These are phyloP conservation scores for Clarias magur DNA, from an alignment of 2,113 vertebrate genomes.

Conservation along the genomic window DNA sequence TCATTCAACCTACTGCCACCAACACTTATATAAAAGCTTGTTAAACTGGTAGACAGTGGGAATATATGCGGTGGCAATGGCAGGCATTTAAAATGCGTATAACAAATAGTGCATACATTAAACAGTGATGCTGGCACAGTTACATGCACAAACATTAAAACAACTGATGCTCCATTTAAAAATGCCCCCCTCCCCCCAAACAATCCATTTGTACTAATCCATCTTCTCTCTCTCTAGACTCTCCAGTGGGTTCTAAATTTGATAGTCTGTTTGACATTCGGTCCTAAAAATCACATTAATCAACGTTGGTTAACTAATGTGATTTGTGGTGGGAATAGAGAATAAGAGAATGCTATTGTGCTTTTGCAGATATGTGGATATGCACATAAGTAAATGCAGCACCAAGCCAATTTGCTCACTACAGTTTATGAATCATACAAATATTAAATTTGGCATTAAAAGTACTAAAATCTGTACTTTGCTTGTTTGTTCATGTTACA, in stretches of 20 bases:
- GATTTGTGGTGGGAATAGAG: conserved; percentile 32
- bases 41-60: neutral
- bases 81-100: conserved; percentile 14
- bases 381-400: neutral
- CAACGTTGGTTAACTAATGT: conserved; percentile 54
- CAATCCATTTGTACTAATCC: conserved; percentile 6
- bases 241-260: conserved; percentile 61
- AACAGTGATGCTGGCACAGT: conserved; percentile 41
- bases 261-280: conserved; percentile 55
- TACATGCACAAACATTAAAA: conserved; percentile 36
- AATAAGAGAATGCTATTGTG: conserved; percentile 19
- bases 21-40: neutral
- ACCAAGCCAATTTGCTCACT: conserved; percentile 6
- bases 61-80: neutral
- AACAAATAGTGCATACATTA: conserved; percentile 36
- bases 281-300: conserved; percentile 42
- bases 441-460: neutral
- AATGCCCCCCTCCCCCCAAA: too few relatives aligned
- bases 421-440: neutral
- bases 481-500: neutral
- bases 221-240: neutral
- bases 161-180: conserved; percentile 31
- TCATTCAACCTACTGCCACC: neutral
- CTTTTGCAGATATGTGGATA: conserved; percentile 5
- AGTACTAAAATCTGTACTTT: neutral